Evolutionary conservation across 2,888 invertebrate genomes (phyloP).

Genomic region (Uloborus plumipes): DNA sequence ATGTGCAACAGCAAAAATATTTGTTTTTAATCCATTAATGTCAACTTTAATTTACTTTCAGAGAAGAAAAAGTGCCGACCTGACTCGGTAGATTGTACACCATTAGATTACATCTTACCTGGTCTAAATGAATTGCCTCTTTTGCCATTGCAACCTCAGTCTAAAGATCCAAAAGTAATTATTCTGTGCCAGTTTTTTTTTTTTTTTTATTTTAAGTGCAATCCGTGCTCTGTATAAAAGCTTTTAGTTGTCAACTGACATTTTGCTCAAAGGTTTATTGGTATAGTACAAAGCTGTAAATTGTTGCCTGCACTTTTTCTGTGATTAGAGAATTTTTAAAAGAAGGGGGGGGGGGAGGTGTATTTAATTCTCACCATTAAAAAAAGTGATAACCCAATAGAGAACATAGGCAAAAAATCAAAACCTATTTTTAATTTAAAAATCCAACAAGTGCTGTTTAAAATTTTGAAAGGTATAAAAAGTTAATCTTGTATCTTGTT

Average conservation of each 20-base stretch:
- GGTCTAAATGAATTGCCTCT: slow-evolving; percentile 84
- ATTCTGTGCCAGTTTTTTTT: neutral
- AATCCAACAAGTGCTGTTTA: no score
- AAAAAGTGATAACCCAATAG: no score
- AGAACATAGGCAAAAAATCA: no score
- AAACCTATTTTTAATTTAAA: no score
- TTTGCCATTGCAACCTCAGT: slow-evolving; percentile 87
- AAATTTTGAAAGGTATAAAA: no score
- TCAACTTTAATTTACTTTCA: slow-evolving; percentile 68
- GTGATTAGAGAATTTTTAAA: no score
- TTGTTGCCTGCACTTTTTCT: no score
- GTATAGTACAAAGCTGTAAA: no score
- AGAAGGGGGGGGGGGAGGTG: no score
- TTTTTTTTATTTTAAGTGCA: neutral
- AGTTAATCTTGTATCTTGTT: no score
- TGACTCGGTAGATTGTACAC: slow-evolving; percentile 96
- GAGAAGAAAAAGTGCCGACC: slow-evolving; percentile 88
- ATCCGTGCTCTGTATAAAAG: neutral
- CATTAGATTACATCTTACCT: slow-evolving; percentile 96
- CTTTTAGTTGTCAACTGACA: neutral
- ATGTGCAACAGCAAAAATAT: neutral
- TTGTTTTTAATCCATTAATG: neutral
- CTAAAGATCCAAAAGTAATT: slow-evolving; percentile 83
- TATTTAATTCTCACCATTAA: no score
- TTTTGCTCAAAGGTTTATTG: no score